Conservation (phyloP, 1,140 invertebrate species). For the Paramacrobiotus metropolitanus region DNA sequence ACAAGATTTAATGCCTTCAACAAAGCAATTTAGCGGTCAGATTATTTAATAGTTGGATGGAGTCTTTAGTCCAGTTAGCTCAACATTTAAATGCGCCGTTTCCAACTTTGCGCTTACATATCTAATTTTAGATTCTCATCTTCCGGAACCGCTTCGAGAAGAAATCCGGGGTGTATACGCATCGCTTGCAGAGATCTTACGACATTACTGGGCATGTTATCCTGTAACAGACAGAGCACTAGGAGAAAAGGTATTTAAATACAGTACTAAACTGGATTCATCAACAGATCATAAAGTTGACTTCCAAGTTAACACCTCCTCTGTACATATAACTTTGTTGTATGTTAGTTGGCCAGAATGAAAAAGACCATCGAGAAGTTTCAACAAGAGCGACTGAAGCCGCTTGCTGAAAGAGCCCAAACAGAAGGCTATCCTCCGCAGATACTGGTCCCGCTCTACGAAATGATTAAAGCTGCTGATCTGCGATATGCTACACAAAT, state of each 20-base stretch:
- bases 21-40: too few species aligned
- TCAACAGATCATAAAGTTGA: not conserved
- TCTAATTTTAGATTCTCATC: constrained; percentile 36
- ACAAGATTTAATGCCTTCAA: too few species aligned
- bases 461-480: not conserved
- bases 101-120: too few species aligned
- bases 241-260: constrained; percentile 43
- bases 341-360: too few species aligned
- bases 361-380: constrained; percentile 65
- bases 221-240: constrained; percentile 51
- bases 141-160: constrained; percentile 50
- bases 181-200: constrained; percentile 56
- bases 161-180: constrained; percentile 60
- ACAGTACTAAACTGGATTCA: not conserved
- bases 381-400: constrained; percentile 55
- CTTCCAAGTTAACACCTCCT: too few species aligned
- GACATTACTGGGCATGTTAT: constrained; percentile 83
- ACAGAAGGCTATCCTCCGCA: constrained; percentile 15
- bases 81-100: too few species aligned
- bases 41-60: too few species aligned
- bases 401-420: constrained; percentile 22
- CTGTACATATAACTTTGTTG: too few species aligned
- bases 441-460: not conserved
- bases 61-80: too few species aligned
- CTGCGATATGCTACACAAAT: not conserved